These are phyloP conservation scores for Heterochromis multidens DNA, from an alignment of 2,113 vertebrate genomes.

Conservation along the genomic window DNA sequence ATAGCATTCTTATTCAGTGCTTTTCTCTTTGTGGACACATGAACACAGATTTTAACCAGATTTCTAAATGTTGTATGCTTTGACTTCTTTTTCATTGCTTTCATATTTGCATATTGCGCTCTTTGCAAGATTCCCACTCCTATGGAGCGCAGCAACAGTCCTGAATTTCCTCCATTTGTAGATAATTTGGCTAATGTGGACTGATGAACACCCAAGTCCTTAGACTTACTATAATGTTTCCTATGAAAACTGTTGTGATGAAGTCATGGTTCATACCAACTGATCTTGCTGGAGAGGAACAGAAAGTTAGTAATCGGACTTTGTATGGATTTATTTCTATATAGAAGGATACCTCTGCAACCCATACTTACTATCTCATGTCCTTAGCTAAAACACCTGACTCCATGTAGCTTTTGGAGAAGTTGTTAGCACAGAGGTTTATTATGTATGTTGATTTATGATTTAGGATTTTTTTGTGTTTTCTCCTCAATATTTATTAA, in stretches of 20 bases:
- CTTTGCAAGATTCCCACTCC: background rate
- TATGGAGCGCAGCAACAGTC: accelerated
- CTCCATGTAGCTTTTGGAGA: background rate
- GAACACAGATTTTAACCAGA: background rate
- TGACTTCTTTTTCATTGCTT: background rate
- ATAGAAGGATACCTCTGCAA: no score
- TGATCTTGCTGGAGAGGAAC: background rate
- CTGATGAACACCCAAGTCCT: background rate
- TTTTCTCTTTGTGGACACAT: accelerated
- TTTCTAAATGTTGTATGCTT: background rate
- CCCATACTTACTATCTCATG: background rate
- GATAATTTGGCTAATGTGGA: background rate
- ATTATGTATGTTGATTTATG: no score
- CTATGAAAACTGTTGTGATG: background rate
- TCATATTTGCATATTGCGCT: background rate
- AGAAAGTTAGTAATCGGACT: background rate
- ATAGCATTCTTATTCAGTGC: accelerated
- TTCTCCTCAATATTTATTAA: background rate
- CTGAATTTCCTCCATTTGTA: accelerated
- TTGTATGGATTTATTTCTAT: no score
- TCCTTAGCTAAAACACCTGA: background rate
- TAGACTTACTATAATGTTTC: background rate
- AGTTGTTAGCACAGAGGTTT: background rate
- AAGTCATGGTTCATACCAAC: no score
- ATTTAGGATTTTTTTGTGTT: no score